phyloP scores from a whole-genome alignment of 2,113 vertebrate genomes.

The Pterocles orientalis region DNA sequence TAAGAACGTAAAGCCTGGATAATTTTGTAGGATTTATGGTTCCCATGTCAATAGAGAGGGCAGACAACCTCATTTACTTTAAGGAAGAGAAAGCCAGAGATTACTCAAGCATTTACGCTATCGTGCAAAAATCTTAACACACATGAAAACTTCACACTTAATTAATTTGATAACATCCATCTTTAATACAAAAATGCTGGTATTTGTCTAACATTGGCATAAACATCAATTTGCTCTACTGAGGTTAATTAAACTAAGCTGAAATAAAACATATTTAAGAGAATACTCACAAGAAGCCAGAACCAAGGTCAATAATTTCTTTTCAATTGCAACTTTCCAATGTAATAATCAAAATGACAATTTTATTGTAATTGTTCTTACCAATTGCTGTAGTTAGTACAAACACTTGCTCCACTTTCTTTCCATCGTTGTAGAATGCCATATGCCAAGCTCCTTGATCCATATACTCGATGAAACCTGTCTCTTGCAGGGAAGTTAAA shows the following conservation, averaged over 20 bases:
- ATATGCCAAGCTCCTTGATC: constrained; percentile 96
- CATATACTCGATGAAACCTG: constrained; percentile 97
- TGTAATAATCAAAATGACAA: background rate
- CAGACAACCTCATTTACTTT: background rate
- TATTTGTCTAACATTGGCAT: background rate
- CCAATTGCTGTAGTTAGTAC: constrained; percentile 92
- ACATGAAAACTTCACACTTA: background rate
- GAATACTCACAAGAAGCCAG: background rate
- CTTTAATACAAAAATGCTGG: background rate
- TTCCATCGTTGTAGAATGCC: constrained; percentile 96
- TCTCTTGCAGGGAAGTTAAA: constrained; percentile 90
- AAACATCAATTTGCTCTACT: background rate
- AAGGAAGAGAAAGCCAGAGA: background rate
- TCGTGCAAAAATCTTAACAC: background rate
- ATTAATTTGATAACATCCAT: background rate
- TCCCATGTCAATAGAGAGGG: background rate
- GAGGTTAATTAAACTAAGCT: background rate
- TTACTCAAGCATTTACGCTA: background rate
- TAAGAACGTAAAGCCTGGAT: background rate
- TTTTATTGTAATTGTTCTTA: constrained; percentile 67
- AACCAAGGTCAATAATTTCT: background rate
- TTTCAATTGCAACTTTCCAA: background rate
- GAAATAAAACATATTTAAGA: constrained; percentile 1
- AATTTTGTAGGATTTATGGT: background rate
- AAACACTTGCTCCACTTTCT: constrained; percentile 92